A percentile compares a stretch with the other conserved stretches of the same genome.
phyloP scores from a whole-genome alignment of 2,888 invertebrate species.

The Molorchus minor region DNA sequence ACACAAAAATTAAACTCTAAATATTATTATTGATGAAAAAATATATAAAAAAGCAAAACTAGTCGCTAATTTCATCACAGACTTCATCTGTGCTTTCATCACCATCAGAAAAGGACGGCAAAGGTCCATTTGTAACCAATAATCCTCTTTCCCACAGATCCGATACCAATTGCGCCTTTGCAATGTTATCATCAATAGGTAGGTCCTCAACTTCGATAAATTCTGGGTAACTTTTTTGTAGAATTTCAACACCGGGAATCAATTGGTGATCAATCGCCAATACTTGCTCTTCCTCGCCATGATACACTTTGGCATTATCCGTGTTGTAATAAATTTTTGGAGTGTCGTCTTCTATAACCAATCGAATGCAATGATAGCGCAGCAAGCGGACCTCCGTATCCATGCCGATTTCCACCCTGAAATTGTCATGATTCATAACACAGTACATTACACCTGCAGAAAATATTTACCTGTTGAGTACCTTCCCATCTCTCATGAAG shows the following conservation, averaged over 20 bases:
- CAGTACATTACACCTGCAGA: too few species aligned
- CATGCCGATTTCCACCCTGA: constrained; percentile 70
- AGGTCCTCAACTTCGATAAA: constrained; percentile 78
- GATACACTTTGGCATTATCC: constrained; percentile 88
- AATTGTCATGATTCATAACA: constrained; percentile 23
- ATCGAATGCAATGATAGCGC: constrained; percentile 65
- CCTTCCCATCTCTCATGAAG: constrained; percentile 70
- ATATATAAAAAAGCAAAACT: neutral
- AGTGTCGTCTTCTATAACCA: constrained; percentile 72
- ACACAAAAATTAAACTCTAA: too few species aligned
- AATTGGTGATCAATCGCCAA: constrained; percentile 77
- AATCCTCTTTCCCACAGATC: constrained; percentile 87
- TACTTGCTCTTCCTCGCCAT: constrained; percentile 79
- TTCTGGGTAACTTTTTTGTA: constrained; percentile 80
- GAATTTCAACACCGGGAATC: constrained; percentile 74
- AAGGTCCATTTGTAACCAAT: constrained; percentile 72
- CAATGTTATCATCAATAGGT: constrained; percentile 70
- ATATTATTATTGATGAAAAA: too few species aligned
- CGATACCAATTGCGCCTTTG: constrained; percentile 74
- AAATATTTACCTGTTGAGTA: constrained; percentile 66
- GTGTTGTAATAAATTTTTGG: constrained; percentile 81
- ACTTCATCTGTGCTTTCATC: constrained; percentile 28
- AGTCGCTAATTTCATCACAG: neutral
- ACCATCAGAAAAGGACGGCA: constrained; percentile 38
- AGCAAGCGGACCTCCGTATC: constrained; percentile 70